Evolutionary conservation across 2,888 invertebrate genomes (phyloP), one percentile per base, ranked within the genome.

Genomic region (Melinaea menophilus): DNA sequence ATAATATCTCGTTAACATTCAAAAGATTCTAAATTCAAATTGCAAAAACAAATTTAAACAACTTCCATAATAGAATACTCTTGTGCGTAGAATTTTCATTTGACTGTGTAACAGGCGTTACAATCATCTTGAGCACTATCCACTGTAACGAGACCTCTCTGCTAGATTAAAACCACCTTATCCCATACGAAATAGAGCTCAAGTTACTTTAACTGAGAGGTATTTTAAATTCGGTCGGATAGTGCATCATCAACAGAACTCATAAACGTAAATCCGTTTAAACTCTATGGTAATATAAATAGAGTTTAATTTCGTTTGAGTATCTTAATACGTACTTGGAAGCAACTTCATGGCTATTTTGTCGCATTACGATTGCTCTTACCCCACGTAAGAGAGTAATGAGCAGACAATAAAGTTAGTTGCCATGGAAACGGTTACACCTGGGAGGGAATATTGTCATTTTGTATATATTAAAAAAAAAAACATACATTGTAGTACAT

Each of bases 51-150:
- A 58, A 35, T 78, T 75, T 75, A 68, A 70, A 74, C 62, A 64
- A 68, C 69, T 70, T 71, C 67, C 67, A 71, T 74, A 75, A 63
- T 61, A 61, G 55, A 66, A 67, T 61, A 69, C 74, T 75, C 75
- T 83, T 81, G 79, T 76, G 71, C 75, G 71, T 75, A 72, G 73
- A 80, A 77, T 81, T 84, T 84, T 80, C 84, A 84, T 84, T 79
- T 82, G 75, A 75, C 73, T 74, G 79, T 73, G 74, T 80, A 83
- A 76, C 75, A 74, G 76, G 73, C 84, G 82, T 84, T 73, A 75
- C 72, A 80, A 84, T 82, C 73, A 69, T 72, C 74, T 84, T 79
- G 79, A 62, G 55, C 58, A 60, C 57, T 48, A 62, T 55, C 79
- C 72, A 77, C 22, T 60, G 33, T 65, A 69, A 11, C 45, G 9